Evolutionary conservation across 2,797 vertebrate genomes (phyloP).

Genomic region (Coccyzus lansbergi): DNA sequence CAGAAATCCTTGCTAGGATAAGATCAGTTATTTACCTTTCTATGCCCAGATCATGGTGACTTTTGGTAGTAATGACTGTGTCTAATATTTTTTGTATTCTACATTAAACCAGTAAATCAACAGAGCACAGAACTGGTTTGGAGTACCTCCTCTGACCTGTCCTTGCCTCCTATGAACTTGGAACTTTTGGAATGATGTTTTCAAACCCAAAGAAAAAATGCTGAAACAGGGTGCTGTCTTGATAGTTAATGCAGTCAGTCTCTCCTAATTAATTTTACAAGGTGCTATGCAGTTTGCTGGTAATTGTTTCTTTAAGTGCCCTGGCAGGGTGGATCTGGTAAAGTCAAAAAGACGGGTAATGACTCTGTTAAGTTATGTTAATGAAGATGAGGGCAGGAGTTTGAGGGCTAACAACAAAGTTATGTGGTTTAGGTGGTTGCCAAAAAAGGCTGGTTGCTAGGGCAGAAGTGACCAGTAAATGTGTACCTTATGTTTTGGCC

Average conservation of each 20-base stretch:
- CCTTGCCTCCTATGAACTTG: background rate
- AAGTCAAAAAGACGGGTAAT: no score
- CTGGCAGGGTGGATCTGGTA: no score
- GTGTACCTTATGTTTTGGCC: no score
- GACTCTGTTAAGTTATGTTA: no score
- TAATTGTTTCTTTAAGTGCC: no score
- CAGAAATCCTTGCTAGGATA: background rate
- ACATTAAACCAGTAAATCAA: background rate
- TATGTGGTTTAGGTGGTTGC: no score
- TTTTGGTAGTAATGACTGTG: background rate
- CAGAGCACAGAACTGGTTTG: background rate
- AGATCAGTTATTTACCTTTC: background rate
- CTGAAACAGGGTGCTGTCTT: background rate
- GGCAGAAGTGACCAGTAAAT: no score
- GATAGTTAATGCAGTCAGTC: background rate
- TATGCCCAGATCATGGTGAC: accelerated
- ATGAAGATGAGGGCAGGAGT: no score
- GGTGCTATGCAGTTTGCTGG: background rate
- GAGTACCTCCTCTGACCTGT: background rate
- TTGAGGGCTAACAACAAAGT: no score
- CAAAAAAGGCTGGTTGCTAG: no score
- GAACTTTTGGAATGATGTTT: background rate
- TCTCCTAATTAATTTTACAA: background rate
- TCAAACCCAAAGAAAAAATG: background rate
- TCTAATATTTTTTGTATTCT: background rate